Conservation (phyloP, 1,140 invertebrate species). For the Lepidostoma basale region DNA sequence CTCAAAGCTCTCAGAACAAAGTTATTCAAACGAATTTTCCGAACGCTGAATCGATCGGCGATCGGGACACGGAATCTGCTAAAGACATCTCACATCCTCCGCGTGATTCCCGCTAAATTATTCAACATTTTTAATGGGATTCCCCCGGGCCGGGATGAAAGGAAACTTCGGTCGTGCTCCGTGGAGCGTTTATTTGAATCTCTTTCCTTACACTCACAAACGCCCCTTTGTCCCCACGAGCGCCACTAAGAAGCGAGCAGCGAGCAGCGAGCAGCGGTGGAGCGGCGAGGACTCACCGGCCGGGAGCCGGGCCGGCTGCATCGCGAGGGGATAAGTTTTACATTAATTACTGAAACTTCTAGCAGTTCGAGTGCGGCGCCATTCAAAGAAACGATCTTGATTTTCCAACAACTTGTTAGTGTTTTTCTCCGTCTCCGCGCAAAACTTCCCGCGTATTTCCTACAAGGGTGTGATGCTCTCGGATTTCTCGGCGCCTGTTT, state of each 20-base stretch:
- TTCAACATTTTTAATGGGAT: slow-evolving; percentile 42
- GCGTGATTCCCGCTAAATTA: slow-evolving; percentile 34
- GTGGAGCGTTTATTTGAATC: slow-evolving; percentile 41
- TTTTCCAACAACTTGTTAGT: slow-evolving; percentile 12
- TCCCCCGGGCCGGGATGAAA: slow-evolving; percentile 25
- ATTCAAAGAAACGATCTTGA: slow-evolving; percentile 13
- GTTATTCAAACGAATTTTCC: background rate
- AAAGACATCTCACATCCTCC: slow-evolving; percentile 26
- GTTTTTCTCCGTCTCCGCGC: no score
- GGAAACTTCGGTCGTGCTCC: slow-evolving; percentile 30
- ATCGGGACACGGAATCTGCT: slow-evolving; percentile 9
- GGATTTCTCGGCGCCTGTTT: no score
- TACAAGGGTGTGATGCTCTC: no score
- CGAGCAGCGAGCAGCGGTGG: background rate
- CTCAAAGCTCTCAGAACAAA: background rate
- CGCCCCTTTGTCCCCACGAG: background rate
- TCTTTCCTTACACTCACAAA: slow-evolving; percentile 26
- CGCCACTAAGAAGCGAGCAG: background rate
- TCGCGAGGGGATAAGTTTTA: slow-evolving; percentile 31
- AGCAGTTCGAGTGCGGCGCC: background rate
- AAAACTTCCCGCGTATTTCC: no score
- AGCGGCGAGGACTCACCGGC: no score
- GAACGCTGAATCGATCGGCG: background rate
- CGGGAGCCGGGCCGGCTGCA: slow-evolving; percentile 1
- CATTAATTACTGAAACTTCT: slow-evolving; percentile 40